Base-by-base conservation (phyloP, 2,113 vertebrate genomes). In the Etheostoma spectabile region DNA sequence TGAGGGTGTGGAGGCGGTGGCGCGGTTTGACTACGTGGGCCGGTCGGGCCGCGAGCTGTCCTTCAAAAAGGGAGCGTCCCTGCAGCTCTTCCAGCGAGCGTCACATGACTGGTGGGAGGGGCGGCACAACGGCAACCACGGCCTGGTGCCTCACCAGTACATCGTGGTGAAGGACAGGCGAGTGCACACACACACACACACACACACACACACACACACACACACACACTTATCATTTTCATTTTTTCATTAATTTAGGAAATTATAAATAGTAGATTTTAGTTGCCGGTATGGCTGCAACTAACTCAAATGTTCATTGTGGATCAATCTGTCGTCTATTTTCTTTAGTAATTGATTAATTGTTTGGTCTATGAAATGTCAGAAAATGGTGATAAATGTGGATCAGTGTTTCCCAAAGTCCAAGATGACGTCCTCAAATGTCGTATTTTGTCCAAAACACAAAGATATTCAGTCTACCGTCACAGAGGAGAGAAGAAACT, bases 101-200 rank as follows among this genome's bases (percentile, higher is more conserved):
- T 99, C 98, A 5, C 97, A 99, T 85, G 98, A 99, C 95, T 99
- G 98, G 98, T 99, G 98, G 98, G 98, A 99, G 95, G 98, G 98
- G 65, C 95, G 97, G 8, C 96, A 95, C 93, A 99, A 98, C 0
- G 98, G 98, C 19, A 94, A 94, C 14, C 97, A 95, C 13, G 98
- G 98, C 81, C 96, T 99, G 33, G 97, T 99, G 61, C 98, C 98
- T 22, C 98, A 99, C 89, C 98, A 99, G 93, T 99, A 99, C 92
- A 97, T 99, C 53, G 94, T 97, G 88, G 96, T 99, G 87, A 98
- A 99, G 88, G 97, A 99, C 84, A 97, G 97, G 97, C 97, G 95
- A 97, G 97, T 94, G 79, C 68, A 64, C 56, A 53, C 46, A 10
- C 21, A 19, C 60, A 63, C 57, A 27, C 55, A 49, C 56, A 51